phyloP scores from a whole-genome alignment of 2,113 vertebrate genomes.

The Gallinago paraguaiae region DNA sequence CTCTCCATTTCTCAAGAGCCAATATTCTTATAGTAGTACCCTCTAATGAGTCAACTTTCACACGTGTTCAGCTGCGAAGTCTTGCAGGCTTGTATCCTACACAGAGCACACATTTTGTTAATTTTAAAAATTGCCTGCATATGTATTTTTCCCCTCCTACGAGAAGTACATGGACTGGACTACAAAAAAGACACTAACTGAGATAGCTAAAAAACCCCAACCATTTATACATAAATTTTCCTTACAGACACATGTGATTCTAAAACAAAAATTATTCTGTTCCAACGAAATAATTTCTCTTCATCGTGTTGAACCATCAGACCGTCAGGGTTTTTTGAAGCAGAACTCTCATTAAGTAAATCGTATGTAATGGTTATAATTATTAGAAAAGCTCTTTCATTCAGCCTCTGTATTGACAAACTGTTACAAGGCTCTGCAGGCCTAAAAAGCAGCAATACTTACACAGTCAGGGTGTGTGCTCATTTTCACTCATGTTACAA shows the following conservation, averaged over 20 bases:
- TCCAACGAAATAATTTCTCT: not conserved
- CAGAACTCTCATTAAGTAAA: not conserved
- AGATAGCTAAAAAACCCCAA: not conserved
- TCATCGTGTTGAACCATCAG: not conserved
- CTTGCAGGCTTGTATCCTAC: not conserved
- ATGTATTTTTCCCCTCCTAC: not conserved
- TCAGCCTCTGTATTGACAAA: not conserved
- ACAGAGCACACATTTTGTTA: not conserved
- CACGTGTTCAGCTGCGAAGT: not conserved
- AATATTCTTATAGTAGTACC: not conserved
- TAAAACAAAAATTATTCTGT: not conserved
- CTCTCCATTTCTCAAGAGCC: not conserved
- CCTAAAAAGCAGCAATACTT: not conserved
- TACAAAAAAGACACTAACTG: not conserved
- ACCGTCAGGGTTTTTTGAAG: not conserved
- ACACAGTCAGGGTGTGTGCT: not conserved
- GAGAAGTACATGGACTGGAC: not conserved
- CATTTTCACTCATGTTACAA: not conserved
- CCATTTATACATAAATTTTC: not conserved
- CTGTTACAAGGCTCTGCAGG: not conserved
- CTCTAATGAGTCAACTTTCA: not conserved
- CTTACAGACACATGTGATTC: not conserved
- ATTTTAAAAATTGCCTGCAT: not conserved
- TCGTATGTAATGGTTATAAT: not conserved
- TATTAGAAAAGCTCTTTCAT: not conserved